Percentiles rank a stretch among this genome's conserved stretches.
Evolutionary conservation across 2,888 invertebrate species (phyloP).

Genomic region (Pseudococcus jackbeardsleyi): DNA sequence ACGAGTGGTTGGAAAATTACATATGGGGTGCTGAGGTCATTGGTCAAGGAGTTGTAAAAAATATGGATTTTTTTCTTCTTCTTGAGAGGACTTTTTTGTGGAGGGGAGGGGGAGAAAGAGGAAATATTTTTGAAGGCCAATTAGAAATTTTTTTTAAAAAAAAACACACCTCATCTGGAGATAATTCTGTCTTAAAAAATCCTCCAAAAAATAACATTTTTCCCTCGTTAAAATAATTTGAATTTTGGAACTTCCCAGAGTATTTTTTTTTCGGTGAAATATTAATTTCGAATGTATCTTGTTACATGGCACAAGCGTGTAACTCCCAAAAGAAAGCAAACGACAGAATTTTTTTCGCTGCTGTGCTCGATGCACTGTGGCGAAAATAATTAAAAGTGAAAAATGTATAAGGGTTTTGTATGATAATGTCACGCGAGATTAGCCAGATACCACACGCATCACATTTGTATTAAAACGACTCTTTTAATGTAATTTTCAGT

Average conservation of each 20-base stretch:
- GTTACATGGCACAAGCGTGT: not conserved
- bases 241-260: no score
- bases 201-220: no score
- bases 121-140: no score
- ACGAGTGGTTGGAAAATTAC: not conserved
- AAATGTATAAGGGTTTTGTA: slow-evolving; percentile 39
- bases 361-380: not conserved
- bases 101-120: no score
- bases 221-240: no score
- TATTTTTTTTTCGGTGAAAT: not conserved
- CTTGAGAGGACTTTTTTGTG: no score
- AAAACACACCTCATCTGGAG: no score
- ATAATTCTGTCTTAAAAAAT: no score
- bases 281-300: not conserved
- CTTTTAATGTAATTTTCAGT: slow-evolving; percentile 58
- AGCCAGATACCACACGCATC: slow-evolving; percentile 54
- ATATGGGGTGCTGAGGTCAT: not conserved
- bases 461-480: slow-evolving; percentile 57
- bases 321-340: slow-evolving; percentile 8
- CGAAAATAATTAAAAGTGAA: slow-evolving; percentile 48
- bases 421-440: slow-evolving; percentile 60
- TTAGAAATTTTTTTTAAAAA: no score
- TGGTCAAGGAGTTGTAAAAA: not conserved
- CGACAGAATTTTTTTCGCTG: not conserved
- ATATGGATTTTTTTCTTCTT: no score